phyloP scores from a whole-genome alignment of 1,140 invertebrate species.

The Eueides isabella region DNA sequence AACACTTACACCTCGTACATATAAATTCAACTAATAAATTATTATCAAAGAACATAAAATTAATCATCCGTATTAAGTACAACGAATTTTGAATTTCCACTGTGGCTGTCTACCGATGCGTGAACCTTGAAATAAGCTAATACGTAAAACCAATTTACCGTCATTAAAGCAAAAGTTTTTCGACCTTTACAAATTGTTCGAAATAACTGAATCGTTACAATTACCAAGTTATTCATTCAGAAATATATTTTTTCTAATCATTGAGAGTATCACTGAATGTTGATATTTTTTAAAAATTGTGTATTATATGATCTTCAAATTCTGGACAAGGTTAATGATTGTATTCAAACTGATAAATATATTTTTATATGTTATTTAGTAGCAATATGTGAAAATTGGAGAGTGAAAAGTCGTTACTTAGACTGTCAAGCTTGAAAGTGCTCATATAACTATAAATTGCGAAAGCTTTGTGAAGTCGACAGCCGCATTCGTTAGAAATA shows the following conservation, averaged over 20 bases:
- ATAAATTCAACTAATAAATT: background rate
- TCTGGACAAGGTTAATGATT: too few relatives aligned
- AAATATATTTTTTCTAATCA: background rate
- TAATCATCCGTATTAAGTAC: background rate
- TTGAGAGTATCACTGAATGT: background rate
- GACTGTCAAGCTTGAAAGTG: too few relatives aligned
- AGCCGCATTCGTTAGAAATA: background rate
- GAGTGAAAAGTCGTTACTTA: too few relatives aligned
- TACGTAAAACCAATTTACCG: conserved; percentile 6
- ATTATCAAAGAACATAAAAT: background rate
- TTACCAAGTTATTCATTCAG: background rate
- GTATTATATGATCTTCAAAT: too few relatives aligned
- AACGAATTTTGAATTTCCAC: conserved; percentile 2
- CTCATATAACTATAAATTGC: background rate
- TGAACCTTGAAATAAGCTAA: background rate
- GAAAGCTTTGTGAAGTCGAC: background rate
- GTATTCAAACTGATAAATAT: too few relatives aligned
- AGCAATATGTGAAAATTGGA: too few relatives aligned
- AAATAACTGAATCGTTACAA: conserved; percentile 11
- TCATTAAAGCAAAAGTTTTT: conserved; percentile 3
- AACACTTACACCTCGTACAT: too few relatives aligned
- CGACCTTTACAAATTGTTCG: background rate
- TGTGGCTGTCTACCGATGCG: background rate
- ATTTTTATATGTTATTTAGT: too few relatives aligned
- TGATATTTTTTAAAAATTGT: too few relatives aligned